Percentiles rank a stretch among this genome's conserved stretches.
These are phyloP conservation scores for Cheilosia vulpina DNA, from an alignment of 2,888 invertebrate species.

Conservation along the genomic window DNA sequence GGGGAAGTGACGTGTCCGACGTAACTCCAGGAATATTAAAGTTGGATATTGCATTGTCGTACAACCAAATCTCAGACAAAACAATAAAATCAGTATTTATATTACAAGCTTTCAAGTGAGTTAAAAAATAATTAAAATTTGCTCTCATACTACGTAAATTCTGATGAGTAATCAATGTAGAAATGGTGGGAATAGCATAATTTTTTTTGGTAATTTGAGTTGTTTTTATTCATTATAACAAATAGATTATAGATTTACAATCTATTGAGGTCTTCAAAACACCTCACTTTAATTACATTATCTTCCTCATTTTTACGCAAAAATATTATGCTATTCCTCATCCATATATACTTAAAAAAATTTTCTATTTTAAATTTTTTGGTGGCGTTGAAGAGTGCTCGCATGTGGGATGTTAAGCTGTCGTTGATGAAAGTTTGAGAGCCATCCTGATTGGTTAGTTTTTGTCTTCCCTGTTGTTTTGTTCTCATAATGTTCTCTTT, in stretches of 20 bases:
- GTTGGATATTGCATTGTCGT: slow-evolving; percentile 18
- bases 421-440: not conserved
- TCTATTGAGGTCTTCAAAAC: slow-evolving; percentile 33
- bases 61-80: slow-evolving; percentile 31
- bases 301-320: slow-evolving; percentile 1
- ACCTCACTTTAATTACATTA: slow-evolving; percentile 17
- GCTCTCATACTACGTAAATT: slow-evolving; percentile 44
- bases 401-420: slow-evolving; percentile 8
- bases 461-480: not conserved
- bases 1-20: no score
- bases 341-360: slow-evolving; percentile 6
- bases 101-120: slow-evolving; percentile 13
- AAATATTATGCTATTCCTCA: slow-evolving; percentile 1
- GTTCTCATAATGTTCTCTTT: not conserved
- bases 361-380: slow-evolving; percentile 14
- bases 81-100: slow-evolving; percentile 14
- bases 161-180: slow-evolving; percentile 31
- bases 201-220: slow-evolving; percentile 12
- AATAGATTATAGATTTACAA: slow-evolving; percentile 3
- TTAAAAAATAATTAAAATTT: slow-evolving; percentile 31
- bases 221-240: not conserved
- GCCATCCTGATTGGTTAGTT: not conserved
- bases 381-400: slow-evolving; percentile 22
- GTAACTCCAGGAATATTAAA: slow-evolving; percentile 8
- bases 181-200: not conserved